Evolutionary conservation across 2,113 vertebrate genomes (phyloP), one percentile per base, ranked within the genome.

Genomic region (Fukomys damarensis): DNA sequence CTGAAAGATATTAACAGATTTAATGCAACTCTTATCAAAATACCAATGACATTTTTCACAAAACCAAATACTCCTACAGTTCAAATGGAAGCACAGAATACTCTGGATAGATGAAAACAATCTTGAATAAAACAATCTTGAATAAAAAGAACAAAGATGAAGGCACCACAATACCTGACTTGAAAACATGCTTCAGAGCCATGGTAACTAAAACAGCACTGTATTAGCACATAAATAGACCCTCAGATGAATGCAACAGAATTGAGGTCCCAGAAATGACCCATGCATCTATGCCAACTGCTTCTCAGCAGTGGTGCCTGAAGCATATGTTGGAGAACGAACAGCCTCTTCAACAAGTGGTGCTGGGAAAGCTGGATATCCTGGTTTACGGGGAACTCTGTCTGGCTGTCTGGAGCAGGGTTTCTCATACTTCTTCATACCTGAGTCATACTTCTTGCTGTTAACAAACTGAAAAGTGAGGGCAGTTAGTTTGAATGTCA

Each of bases 401-500:
- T 77, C 46, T 77, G 81, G 49, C 26, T 30, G 77, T 52, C 43
- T 19, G 58, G 30, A 86, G 7, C 72, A 70, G 80, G 26, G 28
- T 30, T 96, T 86, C 46, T 89, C 43, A 79, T 65, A 77, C 10
- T n/a, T 92, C 38, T 85, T 74, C 24, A 92, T 83, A 76, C 91
- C 59, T 38, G 80, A 88, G 70, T 93, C 76, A 30, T 41, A n/a
- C 22, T 38, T 89, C 56, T 85, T 89, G 38, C 63, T 92, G 28
- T n/a, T 93, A 89, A 49, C 41, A 76, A 84, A 93, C 17, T n/a
- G n/a, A 65, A 94, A 84, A 85, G 43, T n/a, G 65, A 94, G 54
- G 52, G 26, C 12, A 58, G 22, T 70, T 85, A 38, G 20, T 65
- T 58, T 87, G 41, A 80, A 79, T n/a, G n/a, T 58, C 70, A 58